phyloP scores from a whole-genome alignment of 1,140 invertebrate genomes.

The Bombus waltoni region DNA sequence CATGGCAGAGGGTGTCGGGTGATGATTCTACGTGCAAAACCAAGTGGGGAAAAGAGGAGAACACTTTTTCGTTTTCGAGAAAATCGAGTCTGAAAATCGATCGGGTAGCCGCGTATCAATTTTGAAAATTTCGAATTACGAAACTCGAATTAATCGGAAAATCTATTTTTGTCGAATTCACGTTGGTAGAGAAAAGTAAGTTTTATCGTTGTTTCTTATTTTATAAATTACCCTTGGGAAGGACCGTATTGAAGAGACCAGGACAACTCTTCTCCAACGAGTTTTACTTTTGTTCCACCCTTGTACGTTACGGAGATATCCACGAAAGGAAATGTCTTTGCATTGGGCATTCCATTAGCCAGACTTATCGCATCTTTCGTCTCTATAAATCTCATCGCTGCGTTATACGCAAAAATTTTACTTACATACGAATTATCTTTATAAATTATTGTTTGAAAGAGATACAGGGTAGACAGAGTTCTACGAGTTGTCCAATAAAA shows the following conservation, averaged over 20 bases:
- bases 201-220: background rate
- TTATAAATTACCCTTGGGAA: conserved; percentile 85
- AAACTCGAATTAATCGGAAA: background rate
- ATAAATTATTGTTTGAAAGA: background rate
- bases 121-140: too few relatives aligned
- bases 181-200: background rate
- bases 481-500: background rate
- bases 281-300: conserved; percentile 81
- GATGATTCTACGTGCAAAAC: too few relatives aligned
- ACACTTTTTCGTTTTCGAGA: too few relatives aligned
- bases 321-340: conserved; percentile 87
- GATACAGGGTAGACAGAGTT: background rate
- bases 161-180: background rate
- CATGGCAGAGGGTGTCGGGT: too few relatives aligned
- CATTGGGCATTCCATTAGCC: conserved; percentile 90
- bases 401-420: background rate
- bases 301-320: conserved; percentile 85
- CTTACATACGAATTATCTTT: background rate
- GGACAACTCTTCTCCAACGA: conserved; percentile 84
- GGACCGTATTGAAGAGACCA: conserved; percentile 88
- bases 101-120: too few relatives aligned
- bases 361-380: conserved; percentile 87
- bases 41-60: too few relatives aligned
- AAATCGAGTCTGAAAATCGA: too few relatives aligned
- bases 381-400: conserved; percentile 78